Base-by-base conservation (phyloP, 2,888 invertebrate genomes). In the Polia nebulosa region DNA sequence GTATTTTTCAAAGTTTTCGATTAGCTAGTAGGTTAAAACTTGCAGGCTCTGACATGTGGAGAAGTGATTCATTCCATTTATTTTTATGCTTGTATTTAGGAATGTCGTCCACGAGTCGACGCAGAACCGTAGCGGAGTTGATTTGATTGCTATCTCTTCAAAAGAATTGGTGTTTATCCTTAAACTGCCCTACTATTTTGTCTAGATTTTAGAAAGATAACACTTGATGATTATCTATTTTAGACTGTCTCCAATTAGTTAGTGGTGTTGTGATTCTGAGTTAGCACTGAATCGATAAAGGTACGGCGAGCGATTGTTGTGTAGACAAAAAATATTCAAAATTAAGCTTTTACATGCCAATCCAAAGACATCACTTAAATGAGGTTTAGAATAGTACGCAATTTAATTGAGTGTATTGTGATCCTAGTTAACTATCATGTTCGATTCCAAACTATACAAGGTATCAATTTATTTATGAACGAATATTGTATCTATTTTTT, bases 1-100 rank as follows among this genome's bases (percentile, higher is more conserved):
- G 61, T 76, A 67, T 71, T 74, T 80, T 81, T 80, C 65, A 51
- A 68, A 71, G 51, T 80, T 81, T 73, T 65, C 44, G 47, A 64
- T 72, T 60, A 76, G 65, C 65, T 65, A 29, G 51, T 83, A 79
- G 55, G 58, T 71, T 69, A 41, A 57, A 70, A 53, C 58, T 49
- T 68, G 61, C 65, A 53, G 71, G 69, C 57, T 70, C 57, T 70
- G 49, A 58, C n/a, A 65, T 68, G 52, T 76, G 63, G 53, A 64
- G 61, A 69, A 69, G 44, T 70, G 47, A 72, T 78, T 59, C 80
- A 83, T 83, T 83, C 83, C 82, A 83, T 75, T 71, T 67, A 45
- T 60, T 74, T 72, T 44, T 73, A 81, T 72, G 58, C 58, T 76
- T 67, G 56, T 47, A 69, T 60, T 62, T 69, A 65, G 22, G 32